Evolutionary conservation across 2,113 vertebrate genomes (phyloP).

Genomic region (Cathartes aura): DNA sequence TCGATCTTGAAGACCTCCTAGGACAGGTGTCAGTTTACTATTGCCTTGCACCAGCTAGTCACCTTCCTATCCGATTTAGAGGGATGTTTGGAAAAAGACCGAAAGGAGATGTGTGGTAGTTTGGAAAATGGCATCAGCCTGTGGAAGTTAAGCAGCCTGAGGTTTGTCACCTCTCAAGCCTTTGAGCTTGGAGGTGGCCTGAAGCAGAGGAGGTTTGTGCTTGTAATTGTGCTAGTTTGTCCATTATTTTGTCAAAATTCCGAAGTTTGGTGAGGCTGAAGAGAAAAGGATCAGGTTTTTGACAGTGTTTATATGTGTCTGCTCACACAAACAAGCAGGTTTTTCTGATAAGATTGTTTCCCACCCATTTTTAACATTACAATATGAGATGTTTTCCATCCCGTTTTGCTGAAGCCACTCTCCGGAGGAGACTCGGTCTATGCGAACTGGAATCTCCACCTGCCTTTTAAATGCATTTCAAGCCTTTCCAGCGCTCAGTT

Average conservation of each 20-base stretch:
- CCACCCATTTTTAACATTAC: not conserved
- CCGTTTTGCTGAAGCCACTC: not conserved
- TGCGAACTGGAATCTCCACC: not conserved
- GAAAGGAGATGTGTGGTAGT: not conserved
- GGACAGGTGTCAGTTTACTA: not conserved
- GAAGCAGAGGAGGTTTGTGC: not conserved
- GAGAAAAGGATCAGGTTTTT: not conserved
- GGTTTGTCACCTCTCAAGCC: not conserved
- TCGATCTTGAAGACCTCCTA: not conserved
- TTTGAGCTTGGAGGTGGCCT: not conserved
- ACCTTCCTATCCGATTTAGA: fast-evolving
- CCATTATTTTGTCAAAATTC: not conserved
- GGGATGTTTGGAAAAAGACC: not conserved
- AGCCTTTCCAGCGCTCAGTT: fast-evolving
- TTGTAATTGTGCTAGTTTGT: not conserved
- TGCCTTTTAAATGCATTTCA: not conserved
- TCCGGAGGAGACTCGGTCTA: not conserved
- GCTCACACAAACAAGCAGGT: fast-evolving
- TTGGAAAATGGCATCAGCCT: not conserved
- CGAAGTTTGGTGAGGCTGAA: not conserved
- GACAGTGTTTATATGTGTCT: not conserved
- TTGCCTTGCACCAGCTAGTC: not conserved
- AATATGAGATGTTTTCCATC: not conserved
- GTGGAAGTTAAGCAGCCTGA: not conserved
- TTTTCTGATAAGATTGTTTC: not conserved